Evolutionary conservation across 2,888 invertebrate species (phyloP).

Genomic region (Andrena fulva): DNA sequence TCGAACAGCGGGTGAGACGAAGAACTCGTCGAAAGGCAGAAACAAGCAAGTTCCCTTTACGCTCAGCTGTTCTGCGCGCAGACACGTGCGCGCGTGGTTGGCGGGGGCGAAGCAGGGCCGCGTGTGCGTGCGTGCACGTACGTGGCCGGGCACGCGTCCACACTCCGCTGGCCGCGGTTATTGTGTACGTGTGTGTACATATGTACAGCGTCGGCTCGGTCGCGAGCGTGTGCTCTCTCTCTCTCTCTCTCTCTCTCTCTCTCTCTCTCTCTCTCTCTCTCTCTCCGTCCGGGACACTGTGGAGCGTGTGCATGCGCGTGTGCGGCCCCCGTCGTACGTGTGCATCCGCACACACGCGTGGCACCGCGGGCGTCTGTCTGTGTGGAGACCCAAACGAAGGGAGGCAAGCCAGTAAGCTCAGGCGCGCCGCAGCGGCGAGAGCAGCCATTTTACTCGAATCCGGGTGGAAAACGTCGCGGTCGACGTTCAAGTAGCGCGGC

Average conservation of each 20-base stretch:
- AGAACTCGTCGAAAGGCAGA: conserved; percentile 26
- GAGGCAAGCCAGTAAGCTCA: conserved; percentile 84
- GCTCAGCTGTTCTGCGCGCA: conserved; percentile 84
- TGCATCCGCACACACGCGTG: conserved; percentile 60
- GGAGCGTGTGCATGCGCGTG: conserved; percentile 60
- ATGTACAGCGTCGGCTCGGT: conserved; percentile 21
- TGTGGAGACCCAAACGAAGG: conserved; percentile 83
- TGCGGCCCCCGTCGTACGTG: conserved; percentile 62
- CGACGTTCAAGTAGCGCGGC: conserved; percentile 35
- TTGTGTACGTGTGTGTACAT: conserved; percentile 23
- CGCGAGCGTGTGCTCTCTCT: conserved; percentile 19
- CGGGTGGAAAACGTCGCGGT: conserved; percentile 76
- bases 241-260: background rate
- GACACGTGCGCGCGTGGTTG: conserved; percentile 82
- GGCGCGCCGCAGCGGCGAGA: conserved; percentile 84
- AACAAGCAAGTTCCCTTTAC: conserved; percentile 64
- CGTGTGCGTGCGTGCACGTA: conserved; percentile 47
- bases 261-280: too few species aligned
- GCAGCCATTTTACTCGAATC: conserved; percentile 84
- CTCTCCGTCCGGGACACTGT: background rate
- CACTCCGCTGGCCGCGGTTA: conserved; percentile 31
- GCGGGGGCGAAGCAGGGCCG: conserved; percentile 62
- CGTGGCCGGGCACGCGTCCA: conserved; percentile 43
- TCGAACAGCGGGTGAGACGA: conserved; percentile 14
- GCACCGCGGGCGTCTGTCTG: conserved; percentile 71